These are phyloP conservation scores for Parazoanthus darwini DNA, from an alignment of 92 coral and sea anemone species.

Conservation along the genomic window DNA sequence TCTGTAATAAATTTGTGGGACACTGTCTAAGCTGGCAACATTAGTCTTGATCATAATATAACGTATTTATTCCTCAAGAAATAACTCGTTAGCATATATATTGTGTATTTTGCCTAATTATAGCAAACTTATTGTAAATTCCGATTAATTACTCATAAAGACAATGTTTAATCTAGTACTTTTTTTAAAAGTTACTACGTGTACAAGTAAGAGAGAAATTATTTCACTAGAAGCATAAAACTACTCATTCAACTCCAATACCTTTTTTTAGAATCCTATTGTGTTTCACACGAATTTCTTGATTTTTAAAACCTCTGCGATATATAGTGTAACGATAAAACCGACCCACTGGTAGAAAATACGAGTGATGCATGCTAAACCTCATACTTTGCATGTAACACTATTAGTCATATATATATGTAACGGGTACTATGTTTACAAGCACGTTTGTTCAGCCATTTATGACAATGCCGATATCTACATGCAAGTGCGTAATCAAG, in stretches of 20 bases:
- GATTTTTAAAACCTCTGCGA: neutral
- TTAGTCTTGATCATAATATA: neutral
- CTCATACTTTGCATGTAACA: neutral
- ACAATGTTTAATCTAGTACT: too few species aligned
- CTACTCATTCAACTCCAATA: neutral
- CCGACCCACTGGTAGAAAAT: neutral
- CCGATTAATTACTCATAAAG: neutral
- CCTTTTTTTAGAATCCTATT: neutral
- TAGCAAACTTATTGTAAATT: neutral
- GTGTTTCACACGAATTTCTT: neutral
- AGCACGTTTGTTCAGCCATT: too few species aligned
- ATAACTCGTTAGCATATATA: neutral
- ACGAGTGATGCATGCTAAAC: neutral
- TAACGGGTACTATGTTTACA: too few species aligned
- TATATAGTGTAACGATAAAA: too few species aligned
- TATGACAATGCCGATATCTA: too few species aligned
- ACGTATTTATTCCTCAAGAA: neutral
- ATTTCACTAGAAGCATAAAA: neutral
- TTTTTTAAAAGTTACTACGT: neutral
- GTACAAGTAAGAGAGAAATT: too few species aligned
- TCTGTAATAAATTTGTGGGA: neutral
- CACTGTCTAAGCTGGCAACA: neutral
- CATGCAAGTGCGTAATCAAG: too few species aligned
- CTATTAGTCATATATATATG: neutral
- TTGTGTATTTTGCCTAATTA: too few species aligned